Evolutionary conservation across 2,797 vertebrate species (phyloP).

Genomic region (Esox lucius): DNA sequence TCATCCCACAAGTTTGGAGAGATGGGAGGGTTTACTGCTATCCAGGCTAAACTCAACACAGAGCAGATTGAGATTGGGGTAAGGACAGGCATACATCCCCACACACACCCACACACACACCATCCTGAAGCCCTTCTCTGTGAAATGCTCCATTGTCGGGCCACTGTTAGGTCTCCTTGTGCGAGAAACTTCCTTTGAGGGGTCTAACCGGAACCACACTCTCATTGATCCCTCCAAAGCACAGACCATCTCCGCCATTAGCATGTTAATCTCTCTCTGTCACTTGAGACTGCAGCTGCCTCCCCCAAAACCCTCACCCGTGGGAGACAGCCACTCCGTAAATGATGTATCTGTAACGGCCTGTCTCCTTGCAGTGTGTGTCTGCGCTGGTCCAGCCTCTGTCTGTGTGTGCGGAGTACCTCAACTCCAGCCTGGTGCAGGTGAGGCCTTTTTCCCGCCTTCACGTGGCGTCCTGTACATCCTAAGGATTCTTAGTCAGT

Average conservation of each 20-base stretch:
- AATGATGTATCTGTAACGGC: background rate
- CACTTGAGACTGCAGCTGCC: background rate
- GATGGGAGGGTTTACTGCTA: conserved; percentile 93
- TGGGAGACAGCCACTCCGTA: background rate
- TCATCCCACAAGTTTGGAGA: conserved; percentile 87
- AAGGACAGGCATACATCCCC: conserved; percentile 53
- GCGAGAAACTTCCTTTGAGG: conserved; percentile 55
- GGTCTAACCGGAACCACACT: conserved; percentile 59
- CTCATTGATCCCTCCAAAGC: conserved; percentile 52
- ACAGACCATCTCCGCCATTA: conserved; percentile 42
- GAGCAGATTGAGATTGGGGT: conserved; percentile 97
- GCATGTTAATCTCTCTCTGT: conserved; percentile 64
- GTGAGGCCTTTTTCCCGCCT: conserved; percentile 65
- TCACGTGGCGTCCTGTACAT: background rate
- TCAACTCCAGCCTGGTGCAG: conserved; percentile 96
- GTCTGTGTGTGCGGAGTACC: conserved; percentile 96
- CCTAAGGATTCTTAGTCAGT: background rate
- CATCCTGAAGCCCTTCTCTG: conserved; percentile 13
- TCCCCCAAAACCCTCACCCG: conserved; percentile 28
- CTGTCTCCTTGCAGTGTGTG: conserved; percentile 77
- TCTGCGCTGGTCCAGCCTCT: conserved; percentile 95
- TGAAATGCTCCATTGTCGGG: conserved; percentile 65
- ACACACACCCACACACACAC: background rate
- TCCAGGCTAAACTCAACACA: conserved; percentile 91
- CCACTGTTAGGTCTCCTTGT: conserved; percentile 69